Percentiles rank a stretch among this genome's conserved stretches.
phyloP scores from a whole-genome alignment of 2,888 invertebrate genomes.

The Drosophila mercatorum region DNA sequence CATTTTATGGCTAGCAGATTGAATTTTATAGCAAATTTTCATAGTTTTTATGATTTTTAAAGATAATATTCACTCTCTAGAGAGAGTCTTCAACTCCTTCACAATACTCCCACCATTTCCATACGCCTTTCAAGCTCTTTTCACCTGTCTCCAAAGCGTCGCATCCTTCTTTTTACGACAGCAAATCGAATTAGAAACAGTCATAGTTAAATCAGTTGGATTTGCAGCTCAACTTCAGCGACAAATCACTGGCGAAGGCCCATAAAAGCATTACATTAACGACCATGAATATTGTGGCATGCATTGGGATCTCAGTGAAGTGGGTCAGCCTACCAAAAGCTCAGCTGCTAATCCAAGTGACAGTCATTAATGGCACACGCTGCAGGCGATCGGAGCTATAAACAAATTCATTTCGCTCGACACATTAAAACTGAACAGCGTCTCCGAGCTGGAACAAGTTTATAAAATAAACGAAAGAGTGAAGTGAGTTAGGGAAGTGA shows the following conservation, averaged over 20 bases:
- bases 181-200: slow-evolving; percentile 5
- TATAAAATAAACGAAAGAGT: slow-evolving; percentile 28
- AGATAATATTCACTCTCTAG: background rate
- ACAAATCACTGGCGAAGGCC: slow-evolving; percentile 28
- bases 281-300: slow-evolving; percentile 25
- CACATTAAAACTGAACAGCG: slow-evolving; percentile 48
- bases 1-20: background rate
- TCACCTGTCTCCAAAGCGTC: background rate
- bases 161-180: background rate
- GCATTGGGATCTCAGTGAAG: slow-evolving; percentile 45
- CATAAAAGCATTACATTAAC: slow-evolving; percentile 50
- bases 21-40: background rate
- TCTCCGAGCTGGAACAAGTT: slow-evolving; percentile 51
- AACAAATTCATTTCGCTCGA: slow-evolving; percentile 72
- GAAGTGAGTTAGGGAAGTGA: background rate
- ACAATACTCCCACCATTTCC: background rate
- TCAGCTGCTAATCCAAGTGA: slow-evolving; percentile 64
- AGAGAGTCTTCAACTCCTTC: no score
- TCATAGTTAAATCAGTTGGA: slow-evolving; percentile 8
- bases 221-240: slow-evolving; percentile 2
- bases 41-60: background rate
- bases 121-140: background rate
- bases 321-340: slow-evolving; percentile 56
- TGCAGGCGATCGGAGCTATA: slow-evolving; percentile 62
- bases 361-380: slow-evolving; percentile 76